A percentile compares a stretch with the other conserved stretches of the same genome.
phyloP scores from a whole-genome alignment of 2,888 invertebrate genomes.

The Hirudinaria manillensis region DNA sequence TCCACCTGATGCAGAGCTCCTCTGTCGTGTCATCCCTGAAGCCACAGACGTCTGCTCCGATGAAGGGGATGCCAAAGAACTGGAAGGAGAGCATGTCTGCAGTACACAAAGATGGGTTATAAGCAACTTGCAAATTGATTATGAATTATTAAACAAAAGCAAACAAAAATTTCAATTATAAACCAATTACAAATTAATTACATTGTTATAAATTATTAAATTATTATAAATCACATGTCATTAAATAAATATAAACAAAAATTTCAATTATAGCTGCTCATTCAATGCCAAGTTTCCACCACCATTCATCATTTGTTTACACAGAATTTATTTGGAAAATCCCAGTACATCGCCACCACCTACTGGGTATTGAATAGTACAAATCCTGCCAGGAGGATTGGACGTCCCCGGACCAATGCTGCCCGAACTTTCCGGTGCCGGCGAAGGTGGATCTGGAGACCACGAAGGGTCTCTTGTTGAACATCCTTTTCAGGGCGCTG shows the following conservation, averaged over 20 bases:
- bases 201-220: too few species aligned
- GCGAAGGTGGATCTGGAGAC: conserved; percentile 48
- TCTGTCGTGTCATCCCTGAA: conserved; percentile 47
- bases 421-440: conserved; percentile 46
- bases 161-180: too few species aligned
- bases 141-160: too few species aligned
- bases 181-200: too few species aligned
- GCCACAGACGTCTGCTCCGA: conserved; percentile 53
- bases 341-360: too few species aligned
- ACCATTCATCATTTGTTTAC: too few species aligned
- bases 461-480: conserved; percentile 44
- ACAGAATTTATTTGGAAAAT: too few species aligned
- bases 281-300: too few species aligned
- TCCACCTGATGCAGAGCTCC: conserved; percentile 51
- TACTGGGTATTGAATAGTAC: conserved; percentile 60
- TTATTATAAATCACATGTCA: too few species aligned
- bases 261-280: too few species aligned
- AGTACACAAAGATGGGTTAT: background rate
- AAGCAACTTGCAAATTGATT: too few species aligned
- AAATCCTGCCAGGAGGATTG: conserved; percentile 56
- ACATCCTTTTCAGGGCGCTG: conserved; percentile 44
- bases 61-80: conserved; percentile 51
- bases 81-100: conserved; percentile 64
- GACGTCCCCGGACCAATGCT: conserved; percentile 52
- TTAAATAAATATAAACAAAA: too few species aligned